Base-by-base conservation (phyloP, 2,888 invertebrate species). In the Emesis furor region DNA sequence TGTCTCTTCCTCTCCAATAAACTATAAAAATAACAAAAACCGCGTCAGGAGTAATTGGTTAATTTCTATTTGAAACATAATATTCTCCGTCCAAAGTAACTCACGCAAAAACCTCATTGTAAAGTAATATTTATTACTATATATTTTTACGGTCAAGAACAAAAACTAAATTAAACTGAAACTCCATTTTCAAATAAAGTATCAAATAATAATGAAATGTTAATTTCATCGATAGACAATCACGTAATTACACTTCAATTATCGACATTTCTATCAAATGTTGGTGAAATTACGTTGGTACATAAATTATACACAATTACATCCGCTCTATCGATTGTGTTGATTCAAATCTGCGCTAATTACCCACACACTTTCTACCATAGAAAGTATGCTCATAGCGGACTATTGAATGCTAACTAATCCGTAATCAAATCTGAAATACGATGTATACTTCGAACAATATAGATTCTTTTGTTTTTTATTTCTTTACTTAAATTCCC, bases 271-370 rank as follows among this genome's bases (percentile, higher is more conserved):
- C 62, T 5, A 65, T 65, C 62, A 65, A 65, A 65, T 30, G 62
- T 65, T 65, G 65, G 65, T 32, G 65, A 65, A 65, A 65, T 65
- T 17, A 62, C n/a, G 24, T 10, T 42, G 42, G n/a, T 59, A 59
- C 65, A 30, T 65, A 65, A 65, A 65, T 65, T 65, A 65, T 12
- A 65, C 65, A 65, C 65, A 65, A 32, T 32, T 32, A 32, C 32
- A 67, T 67, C 65, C 65, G 65, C 65, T 65, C 65, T 55, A 67
- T 67, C 65, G 65, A 67, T 32, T 32, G 62, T 65, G 32, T 67
- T 35, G 65, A 67, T 67, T 32, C 65, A 67, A 65, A 65, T 65
- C 65, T 32, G 14, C 30, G 35, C 65, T 67, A 67, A 67, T 67
- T 67, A 67, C 3, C 65, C 65, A 32, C 17, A 35, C 65, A 67